Base-by-base conservation (phyloP, 1,140 invertebrate genomes). In the Elymnias hypermnestra region DNA sequence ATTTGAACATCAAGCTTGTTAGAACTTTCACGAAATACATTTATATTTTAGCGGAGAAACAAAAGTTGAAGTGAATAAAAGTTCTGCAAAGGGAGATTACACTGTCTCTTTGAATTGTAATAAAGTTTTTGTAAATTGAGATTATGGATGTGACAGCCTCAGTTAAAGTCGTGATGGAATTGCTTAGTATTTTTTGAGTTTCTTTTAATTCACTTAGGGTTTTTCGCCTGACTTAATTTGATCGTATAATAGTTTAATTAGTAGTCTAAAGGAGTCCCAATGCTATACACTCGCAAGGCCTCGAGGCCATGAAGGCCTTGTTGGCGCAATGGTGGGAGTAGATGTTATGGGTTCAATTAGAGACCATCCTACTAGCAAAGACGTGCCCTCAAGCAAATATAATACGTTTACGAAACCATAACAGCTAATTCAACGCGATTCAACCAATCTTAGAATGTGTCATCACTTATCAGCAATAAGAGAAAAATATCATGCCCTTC, bases 11-110 rank as follows among this genome's bases (percentile, higher is more conserved):
- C 9, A 10, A 33, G 28, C 28, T 43, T 43, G 28, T 25, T 40
- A 28, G 23, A 33, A 29, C 10, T 40, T 46, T 17, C 37, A 41
- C 33, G 38, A 41, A 53, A 28, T 33, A 53, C 43, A 53, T 53
- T 53, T 46, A 46, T 53, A 42, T 40, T 53, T 46, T 31, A 47
- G 25, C 38, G 39, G 31, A 53, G 43, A 53, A 53, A 53, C 25
- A 42, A 28, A 41, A 39, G 43, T 53, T 42, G 25, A 23, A 53
- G 38, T 53, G 45, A 53, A 53, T 53, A 53, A 53, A 53, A 53
- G 29, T 53, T 53, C 9, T 29, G 19, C 42, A 42, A 26, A 44
- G 23, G 38, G 31, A 46, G 31, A 35, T 53, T 42, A 43, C 15
- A 21, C 18, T 43, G 40, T 33, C 40, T 33, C 29, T 28, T 17